Evolutionary conservation across 2,888 invertebrate species (phyloP), one percentile per base, ranked within the genome.

Genomic region (Mythimna ferrago): DNA sequence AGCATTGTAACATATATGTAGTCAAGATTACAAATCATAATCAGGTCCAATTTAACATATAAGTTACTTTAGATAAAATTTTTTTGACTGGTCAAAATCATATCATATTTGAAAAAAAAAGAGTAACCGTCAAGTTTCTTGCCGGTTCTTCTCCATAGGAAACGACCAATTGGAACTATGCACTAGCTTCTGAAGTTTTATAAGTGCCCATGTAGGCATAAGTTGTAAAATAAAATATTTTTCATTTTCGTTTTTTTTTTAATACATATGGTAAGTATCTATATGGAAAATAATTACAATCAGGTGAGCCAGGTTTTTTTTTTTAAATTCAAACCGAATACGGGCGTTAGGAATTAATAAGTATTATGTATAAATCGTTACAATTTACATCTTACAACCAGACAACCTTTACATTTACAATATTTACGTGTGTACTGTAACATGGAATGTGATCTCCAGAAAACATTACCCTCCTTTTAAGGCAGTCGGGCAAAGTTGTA

Each of bases 371-470:
- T 48, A 48, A 77, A 83, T 71, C 51, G 64, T 76, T 71, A 85
- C 69, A 82, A 57, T 77, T 83, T 81, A 85, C 71, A 77, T 72
- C 66, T 77, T 72, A 85, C 80, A 83, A 71, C 54, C 83, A 73
- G 65, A 74, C 79, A 79, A 86, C 70, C 73, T 80, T 73, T 73
- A 84, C 85, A 83, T 78, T 74, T 73, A 80, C 71, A 74, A 80
- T 80, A 83, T 64, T 58, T 58, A 71, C 68, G 81, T 74, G 80
- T 67, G 69, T 57, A 21, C 21, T 53, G 10, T n/a, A 53, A 64
- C 65, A 0, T 73, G 66, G 53, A 57, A 62, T 73, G 71, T 66
- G 76, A 71, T 78, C 78, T 76, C 73, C 86, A 69, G 57, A 73
- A 48, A 0, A 48, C 16, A 48, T 19, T 48, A 48, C 48, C 48